Evolutionary conservation across 2,113 vertebrate genomes (phyloP).

Genomic region (Erpornis zantholeuca): DNA sequence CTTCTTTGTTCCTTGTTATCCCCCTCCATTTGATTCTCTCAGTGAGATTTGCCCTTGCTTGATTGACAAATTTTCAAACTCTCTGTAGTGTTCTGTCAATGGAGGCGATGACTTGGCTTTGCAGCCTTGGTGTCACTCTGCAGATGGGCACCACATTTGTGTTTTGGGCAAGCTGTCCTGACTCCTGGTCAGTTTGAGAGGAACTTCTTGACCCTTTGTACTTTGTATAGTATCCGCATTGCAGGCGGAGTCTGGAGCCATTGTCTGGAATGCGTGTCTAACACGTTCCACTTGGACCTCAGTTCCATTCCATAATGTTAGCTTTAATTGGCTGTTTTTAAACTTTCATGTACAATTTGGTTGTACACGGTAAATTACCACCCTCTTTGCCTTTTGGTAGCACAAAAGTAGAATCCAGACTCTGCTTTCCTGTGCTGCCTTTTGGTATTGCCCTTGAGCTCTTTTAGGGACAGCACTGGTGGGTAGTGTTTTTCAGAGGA

Average conservation of each 20-base stretch:
- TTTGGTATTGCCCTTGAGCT: background rate
- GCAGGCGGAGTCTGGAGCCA: conserved; percentile 44
- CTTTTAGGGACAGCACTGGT: background rate
- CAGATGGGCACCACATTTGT: background rate
- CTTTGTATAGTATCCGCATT: conserved; percentile 28
- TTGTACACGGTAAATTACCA: conserved; percentile 62
- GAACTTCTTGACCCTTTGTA: conserved; percentile 69
- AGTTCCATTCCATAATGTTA: conserved; percentile 71
- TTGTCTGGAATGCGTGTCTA: conserved; percentile 77
- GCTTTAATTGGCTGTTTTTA: conserved; percentile 72
- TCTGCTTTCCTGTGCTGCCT: background rate
- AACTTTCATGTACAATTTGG: conserved; percentile 69
- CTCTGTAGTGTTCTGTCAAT: fast-evolving
- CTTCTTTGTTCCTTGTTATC: background rate
- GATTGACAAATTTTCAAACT: background rate
- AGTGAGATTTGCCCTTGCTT: background rate
- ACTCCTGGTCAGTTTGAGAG: background rate
- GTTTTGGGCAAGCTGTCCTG: background rate
- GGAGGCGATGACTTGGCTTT: background rate
- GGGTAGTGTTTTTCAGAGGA: background rate
- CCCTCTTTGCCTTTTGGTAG: conserved; percentile 44
- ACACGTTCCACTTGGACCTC: conserved; percentile 67
- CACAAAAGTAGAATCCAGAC: background rate
- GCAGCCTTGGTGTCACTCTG: background rate
- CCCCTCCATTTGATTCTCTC: background rate